phyloP scores from a whole-genome alignment of 1,140 invertebrate genomes.

The Drosophila tani region DNA sequence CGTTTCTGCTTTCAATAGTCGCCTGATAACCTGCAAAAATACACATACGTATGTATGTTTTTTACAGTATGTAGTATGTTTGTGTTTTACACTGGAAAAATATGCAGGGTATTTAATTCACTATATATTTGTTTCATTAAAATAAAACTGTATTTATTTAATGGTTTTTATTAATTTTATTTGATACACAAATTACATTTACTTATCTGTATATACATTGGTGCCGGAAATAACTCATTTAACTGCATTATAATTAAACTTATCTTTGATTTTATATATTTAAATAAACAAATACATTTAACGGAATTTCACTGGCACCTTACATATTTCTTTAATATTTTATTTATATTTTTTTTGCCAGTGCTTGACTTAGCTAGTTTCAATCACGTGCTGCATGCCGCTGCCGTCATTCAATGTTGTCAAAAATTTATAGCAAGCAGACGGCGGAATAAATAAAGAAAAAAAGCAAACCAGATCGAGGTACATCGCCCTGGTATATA shows the following conservation, averaged over 20 bases:
- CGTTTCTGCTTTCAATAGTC: conserved; percentile 23
- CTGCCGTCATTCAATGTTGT: conserved; percentile 65
- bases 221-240: too few relatives aligned
- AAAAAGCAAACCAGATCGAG: neutral
- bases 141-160: too few relatives aligned
- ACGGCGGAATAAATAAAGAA: conserved; percentile 9
- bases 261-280: too few relatives aligned
- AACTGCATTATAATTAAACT: too few relatives aligned
- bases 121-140: too few relatives aligned
- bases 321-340: too few relatives aligned
- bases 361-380: conserved; percentile 40
- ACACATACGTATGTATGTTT: neutral
- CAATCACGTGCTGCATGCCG: conserved; percentile 68
- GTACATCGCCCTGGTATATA: conserved; percentile 11
- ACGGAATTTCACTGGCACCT: too few relatives aligned
- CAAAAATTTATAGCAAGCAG: conserved; percentile 70
- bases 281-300: neutral
- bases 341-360: neutral
- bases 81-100: neutral
- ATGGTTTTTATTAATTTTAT: too few relatives aligned
- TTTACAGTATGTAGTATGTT: conserved; percentile 13
- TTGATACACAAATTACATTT: too few relatives aligned
- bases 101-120: too few relatives aligned
- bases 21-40: conserved; percentile 31
- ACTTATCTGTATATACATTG: too few relatives aligned